phyloP scores from a whole-genome alignment of 1,140 invertebrate genomes.

The Patella vulgata region DNA sequence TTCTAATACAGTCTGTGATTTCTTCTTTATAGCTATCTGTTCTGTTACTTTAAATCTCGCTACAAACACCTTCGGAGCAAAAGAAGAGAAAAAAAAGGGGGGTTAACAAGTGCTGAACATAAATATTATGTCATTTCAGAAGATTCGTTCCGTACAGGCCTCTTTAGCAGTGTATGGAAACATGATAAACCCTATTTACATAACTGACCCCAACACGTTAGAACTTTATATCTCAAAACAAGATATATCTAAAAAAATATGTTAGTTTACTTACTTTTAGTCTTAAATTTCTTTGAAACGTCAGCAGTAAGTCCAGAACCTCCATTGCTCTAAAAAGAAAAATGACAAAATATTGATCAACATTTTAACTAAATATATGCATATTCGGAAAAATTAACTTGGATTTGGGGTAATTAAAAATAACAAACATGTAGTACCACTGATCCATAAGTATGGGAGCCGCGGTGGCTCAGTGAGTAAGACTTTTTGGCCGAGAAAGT shows the following conservation, averaged over 20 bases:
- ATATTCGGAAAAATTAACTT: too few species aligned
- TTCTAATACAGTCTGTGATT: slow-evolving; percentile 42
- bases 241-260: too few species aligned
- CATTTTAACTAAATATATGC: background rate
- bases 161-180: too few species aligned
- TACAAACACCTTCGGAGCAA: slow-evolving; percentile 53
- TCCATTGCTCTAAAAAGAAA: slow-evolving; percentile 59
- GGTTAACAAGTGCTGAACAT: background rate
- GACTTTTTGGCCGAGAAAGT: too few species aligned
- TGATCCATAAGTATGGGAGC: too few species aligned
- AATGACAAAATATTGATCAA: background rate
- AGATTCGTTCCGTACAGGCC: too few species aligned
- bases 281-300: slow-evolving; percentile 62
- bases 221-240: too few species aligned
- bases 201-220: too few species aligned
- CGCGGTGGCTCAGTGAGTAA: too few species aligned
- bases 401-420: too few species aligned
- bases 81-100: background rate
- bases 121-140: background rate
- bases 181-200: too few species aligned
- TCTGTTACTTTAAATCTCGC: slow-evolving; percentile 60
- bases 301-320: slow-evolving; percentile 63
- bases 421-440: too few species aligned
- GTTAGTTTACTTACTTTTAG: slow-evolving; percentile 60
- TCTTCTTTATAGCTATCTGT: slow-evolving; percentile 47